These are phyloP conservation scores for Lasioglossum morio DNA, from an alignment of 2,888 invertebrate species.

Conservation along the genomic window DNA sequence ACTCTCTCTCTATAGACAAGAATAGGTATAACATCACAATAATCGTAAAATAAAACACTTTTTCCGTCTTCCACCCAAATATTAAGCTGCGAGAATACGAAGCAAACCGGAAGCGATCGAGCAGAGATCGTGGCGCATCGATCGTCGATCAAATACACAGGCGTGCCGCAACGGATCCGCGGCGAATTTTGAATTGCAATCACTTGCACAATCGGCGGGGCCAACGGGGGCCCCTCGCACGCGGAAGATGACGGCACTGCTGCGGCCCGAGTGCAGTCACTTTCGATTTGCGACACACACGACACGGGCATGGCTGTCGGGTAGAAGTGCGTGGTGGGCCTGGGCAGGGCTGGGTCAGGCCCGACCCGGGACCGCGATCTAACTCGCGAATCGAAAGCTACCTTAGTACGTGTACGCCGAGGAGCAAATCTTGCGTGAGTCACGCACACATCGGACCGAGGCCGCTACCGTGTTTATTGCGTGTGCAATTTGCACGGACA, in stretches of 20 bases:
- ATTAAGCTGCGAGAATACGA: no score
- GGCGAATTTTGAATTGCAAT: slow-evolving; percentile 44
- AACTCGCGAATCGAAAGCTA: slow-evolving; percentile 7
- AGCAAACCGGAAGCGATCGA: neutral
- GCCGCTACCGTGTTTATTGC: neutral
- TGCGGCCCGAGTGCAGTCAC: slow-evolving; percentile 38
- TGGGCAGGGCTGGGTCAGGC: neutral
- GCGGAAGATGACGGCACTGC: slow-evolving; percentile 60
- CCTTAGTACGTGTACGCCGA: neutral
- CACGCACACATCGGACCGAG: slow-evolving; percentile 2
- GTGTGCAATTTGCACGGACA: neutral
- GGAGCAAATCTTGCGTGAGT: slow-evolving; percentile 15
- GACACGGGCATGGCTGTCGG: neutral
- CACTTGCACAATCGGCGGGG: slow-evolving; percentile 32
- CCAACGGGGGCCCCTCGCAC: slow-evolving; percentile 29
- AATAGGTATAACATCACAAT: neutral
- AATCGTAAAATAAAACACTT: no score
- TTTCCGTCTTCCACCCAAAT: no score
- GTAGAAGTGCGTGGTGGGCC: slow-evolving; percentile 24
- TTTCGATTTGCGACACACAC: slow-evolving; percentile 65
- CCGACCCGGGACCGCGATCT: neutral
- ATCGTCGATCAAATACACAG: neutral
- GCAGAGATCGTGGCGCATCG: neutral
- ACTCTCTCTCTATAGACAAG: neutral
- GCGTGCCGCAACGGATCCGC: slow-evolving; percentile 29